phyloP scores from a whole-genome alignment of 1,140 invertebrate genomes.

The Trissolcus basalis region DNA sequence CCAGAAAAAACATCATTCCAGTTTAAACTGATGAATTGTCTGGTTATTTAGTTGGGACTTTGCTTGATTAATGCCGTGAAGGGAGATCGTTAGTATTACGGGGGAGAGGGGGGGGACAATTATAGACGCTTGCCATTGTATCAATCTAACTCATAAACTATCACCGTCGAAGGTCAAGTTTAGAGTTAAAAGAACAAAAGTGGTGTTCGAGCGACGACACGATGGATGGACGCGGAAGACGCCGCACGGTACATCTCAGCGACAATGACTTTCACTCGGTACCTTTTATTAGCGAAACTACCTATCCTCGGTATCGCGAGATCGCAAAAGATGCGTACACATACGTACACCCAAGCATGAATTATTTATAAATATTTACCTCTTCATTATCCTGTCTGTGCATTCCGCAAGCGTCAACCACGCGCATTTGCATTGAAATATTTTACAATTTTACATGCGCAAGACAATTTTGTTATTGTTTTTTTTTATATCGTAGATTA shows the following conservation, averaged over 20 bases:
- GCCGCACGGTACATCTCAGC: slow-evolving; percentile 30
- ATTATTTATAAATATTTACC: slow-evolving; percentile 57
- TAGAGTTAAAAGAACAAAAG: slow-evolving; percentile 25
- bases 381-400: slow-evolving; percentile 45
- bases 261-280: slow-evolving; percentile 61
- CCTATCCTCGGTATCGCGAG: slow-evolving; percentile 28
- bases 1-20: too few species aligned
- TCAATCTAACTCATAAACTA: slow-evolving; percentile 29
- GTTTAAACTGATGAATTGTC: too few species aligned
- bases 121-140: neutral
- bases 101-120: neutral
- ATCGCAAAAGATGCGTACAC: slow-evolving; percentile 42
- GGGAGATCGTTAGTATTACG: neutral
- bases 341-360: slow-evolving; percentile 28
- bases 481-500: neutral
- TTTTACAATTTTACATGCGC: slow-evolving; percentile 18
- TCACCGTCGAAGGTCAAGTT: slow-evolving; percentile 44
- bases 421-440: slow-evolving; percentile 28
- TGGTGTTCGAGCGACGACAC: slow-evolving; percentile 31
- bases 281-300: slow-evolving; percentile 55
- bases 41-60: too few species aligned
- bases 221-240: slow-evolving; percentile 50
- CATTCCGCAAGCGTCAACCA: slow-evolving; percentile 20
- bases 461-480: slow-evolving; percentile 3
- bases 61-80: too few species aligned